Evolutionary conservation across 2,797 vertebrate genomes (phyloP).

Genomic region (Sebastes diploproa): DNA sequence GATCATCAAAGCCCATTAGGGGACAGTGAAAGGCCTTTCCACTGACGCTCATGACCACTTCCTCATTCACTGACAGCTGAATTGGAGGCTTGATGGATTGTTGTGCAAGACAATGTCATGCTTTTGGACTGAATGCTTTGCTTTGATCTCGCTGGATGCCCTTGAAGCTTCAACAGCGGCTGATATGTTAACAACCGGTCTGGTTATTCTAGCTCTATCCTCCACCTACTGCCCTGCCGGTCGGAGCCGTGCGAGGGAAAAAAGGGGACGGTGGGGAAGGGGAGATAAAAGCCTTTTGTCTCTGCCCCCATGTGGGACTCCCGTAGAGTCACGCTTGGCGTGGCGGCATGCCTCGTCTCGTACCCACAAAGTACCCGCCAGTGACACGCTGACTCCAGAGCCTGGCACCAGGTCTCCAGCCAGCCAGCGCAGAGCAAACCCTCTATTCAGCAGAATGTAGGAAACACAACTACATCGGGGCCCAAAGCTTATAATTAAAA

Average conservation of each 20-base stretch:
- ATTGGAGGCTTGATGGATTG: slow-evolving; percentile 75
- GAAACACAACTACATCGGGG: slow-evolving; percentile 71
- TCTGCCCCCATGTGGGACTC: slow-evolving; percentile 53
- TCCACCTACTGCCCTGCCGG: slow-evolving; percentile 69
- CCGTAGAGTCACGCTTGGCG: slow-evolving; percentile 53
- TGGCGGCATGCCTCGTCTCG: slow-evolving; percentile 61
- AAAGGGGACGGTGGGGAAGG: slow-evolving; percentile 20
- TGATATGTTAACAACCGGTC: slow-evolving; percentile 79
- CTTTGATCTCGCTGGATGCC: slow-evolving; percentile 78
- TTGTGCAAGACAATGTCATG: slow-evolving; percentile 74
- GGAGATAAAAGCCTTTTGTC: slow-evolving; percentile 74
- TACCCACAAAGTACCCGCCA: slow-evolving; percentile 69
- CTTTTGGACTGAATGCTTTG: slow-evolving; percentile 67
- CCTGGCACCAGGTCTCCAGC: slow-evolving; percentile 72
- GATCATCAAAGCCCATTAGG: slow-evolving; percentile 78
- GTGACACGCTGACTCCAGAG: slow-evolving; percentile 71
- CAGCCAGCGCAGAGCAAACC: slow-evolving; percentile 70
- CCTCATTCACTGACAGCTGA: slow-evolving; percentile 77
- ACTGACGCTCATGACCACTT: slow-evolving; percentile 68
- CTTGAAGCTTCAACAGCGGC: slow-evolving; percentile 69
- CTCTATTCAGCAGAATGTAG: slow-evolving; percentile 74
- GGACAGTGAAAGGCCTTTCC: slow-evolving; percentile 67
- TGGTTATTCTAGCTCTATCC: slow-evolving; percentile 66
- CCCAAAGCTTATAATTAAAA: slow-evolving; percentile 80
- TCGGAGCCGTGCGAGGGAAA: slow-evolving; percentile 45